Conservation (phyloP, 1,140 invertebrate genomes). For the Stenopsyche tienmushanensis region DNA sequence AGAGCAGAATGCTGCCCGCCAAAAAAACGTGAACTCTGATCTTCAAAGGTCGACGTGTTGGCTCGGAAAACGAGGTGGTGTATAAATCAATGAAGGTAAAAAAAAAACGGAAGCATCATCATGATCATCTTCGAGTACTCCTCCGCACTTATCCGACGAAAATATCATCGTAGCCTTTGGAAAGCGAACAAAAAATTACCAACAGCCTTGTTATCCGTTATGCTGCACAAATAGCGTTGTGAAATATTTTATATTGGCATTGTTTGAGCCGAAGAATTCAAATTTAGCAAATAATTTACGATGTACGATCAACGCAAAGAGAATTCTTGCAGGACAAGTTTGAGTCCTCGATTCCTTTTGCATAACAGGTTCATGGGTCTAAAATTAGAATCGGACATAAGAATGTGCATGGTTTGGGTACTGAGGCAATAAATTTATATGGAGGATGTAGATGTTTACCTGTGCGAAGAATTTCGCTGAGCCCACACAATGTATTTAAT, state of each 20-base stretch:
- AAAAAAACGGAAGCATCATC: constrained; percentile 13
- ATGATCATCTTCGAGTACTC: neutral
- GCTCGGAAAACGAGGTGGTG: neutral
- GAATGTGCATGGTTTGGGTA: too few species aligned
- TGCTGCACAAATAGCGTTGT: neutral
- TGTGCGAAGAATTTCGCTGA: too few species aligned
- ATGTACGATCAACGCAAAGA: neutral
- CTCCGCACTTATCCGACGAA: neutral
- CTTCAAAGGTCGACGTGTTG: constrained; percentile 14
- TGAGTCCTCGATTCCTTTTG: too few species aligned
- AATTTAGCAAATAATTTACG: neutral
- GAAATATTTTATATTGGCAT: neutral
- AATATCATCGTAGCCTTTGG: constrained; percentile 15
- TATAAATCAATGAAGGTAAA: constrained; percentile 3
- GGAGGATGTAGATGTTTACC: too few species aligned
- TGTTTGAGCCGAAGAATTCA: neutral
- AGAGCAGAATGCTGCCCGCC: neutral
- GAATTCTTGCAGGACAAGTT: too few species aligned
- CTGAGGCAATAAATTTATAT: too few species aligned
- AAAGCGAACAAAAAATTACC: constrained; percentile 18
- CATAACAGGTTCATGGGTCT: too few species aligned
- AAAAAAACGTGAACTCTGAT: neutral
- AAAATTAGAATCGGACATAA: too few species aligned
- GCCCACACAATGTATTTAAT: too few species aligned
- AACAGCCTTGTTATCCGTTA: constrained; percentile 13